phyloP scores from a whole-genome alignment of 2,113 vertebrate species.

The Calidris pygmaea region DNA sequence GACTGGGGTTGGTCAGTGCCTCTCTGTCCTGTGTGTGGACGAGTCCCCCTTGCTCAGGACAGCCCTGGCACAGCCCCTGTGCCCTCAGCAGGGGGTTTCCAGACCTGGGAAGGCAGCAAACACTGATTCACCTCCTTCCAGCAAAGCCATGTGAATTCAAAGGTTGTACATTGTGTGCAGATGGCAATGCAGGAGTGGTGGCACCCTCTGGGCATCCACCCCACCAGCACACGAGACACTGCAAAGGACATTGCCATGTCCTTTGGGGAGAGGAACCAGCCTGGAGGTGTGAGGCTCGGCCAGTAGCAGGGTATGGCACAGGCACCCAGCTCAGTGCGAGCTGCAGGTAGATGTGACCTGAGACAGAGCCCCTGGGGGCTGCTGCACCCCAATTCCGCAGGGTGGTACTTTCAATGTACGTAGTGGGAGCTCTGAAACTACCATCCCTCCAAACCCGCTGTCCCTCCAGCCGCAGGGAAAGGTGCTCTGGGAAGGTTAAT shows the following conservation, averaged over 20 bases:
- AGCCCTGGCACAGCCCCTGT: background rate
- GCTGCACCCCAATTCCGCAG: fast-evolving
- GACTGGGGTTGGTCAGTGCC: fast-evolving
- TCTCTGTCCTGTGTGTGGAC: background rate
- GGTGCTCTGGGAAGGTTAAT: background rate
- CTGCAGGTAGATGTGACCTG: background rate
- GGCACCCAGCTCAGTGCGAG: background rate
- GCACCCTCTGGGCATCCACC: background rate
- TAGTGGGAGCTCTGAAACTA: background rate
- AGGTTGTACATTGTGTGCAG: background rate
- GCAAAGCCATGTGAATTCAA: background rate
- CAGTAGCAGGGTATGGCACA: fast-evolving
- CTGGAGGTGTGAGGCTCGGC: background rate
- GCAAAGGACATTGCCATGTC: background rate
- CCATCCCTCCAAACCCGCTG: fast-evolving
- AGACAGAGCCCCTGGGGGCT: background rate
- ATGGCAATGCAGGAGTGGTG: background rate
- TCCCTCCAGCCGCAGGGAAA: fast-evolving
- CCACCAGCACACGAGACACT: background rate
- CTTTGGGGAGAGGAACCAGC: background rate
- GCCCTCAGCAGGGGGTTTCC: background rate
- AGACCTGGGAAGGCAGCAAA: background rate
- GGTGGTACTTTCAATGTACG: background rate
- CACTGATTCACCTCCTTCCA: background rate
- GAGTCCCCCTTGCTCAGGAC: fast-evolving